Percentiles rank a stretch among this genome's conserved stretches.
phyloP scores from a whole-genome alignment of 2,888 invertebrate species.

The Leptopilina drosophilae region DNA sequence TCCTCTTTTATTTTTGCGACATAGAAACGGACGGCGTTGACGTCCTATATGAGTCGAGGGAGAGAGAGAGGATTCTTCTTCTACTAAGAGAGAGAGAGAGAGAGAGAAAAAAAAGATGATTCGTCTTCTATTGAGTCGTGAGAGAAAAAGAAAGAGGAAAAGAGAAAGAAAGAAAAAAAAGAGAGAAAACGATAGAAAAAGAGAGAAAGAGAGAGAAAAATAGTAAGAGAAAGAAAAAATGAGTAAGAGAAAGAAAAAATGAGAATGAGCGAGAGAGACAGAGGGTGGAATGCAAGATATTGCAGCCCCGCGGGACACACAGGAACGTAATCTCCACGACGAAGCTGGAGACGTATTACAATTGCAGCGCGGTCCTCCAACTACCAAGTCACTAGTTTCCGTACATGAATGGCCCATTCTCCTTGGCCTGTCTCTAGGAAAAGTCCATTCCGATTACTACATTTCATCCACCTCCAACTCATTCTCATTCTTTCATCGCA shows the following conservation, averaged over 20 bases:
- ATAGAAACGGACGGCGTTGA: slow-evolving; percentile 48
- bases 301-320: slow-evolving; percentile 76
- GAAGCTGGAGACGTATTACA: slow-evolving; percentile 74
- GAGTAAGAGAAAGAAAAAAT: no score
- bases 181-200: no score
- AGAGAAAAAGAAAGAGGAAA: no score
- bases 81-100: no score
- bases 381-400: slow-evolving; percentile 70
- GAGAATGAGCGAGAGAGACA: slow-evolving; percentile 48
- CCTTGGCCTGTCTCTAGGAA: slow-evolving; percentile 74
- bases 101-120: no score
- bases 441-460: slow-evolving; percentile 72
- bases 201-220: no score
- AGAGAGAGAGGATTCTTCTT: no score
- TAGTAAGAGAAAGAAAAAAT: no score
- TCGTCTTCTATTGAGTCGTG: no score
- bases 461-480: slow-evolving; percentile 53
- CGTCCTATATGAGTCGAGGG: slow-evolving; percentile 50
- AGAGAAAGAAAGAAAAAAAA: no score
- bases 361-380: slow-evolving; percentile 68
- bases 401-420: slow-evolving; percentile 75
- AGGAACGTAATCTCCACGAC: slow-evolving; percentile 76
- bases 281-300: slow-evolving; percentile 76
- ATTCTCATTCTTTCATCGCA: slow-evolving; percentile 47
- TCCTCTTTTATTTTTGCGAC: slow-evolving; percentile 24